Percentiles rank a stretch among this genome's conserved stretches.
Evolutionary conservation across 2,113 vertebrate genomes (phyloP).

Genomic region (Syngnathus scovelli): DNA sequence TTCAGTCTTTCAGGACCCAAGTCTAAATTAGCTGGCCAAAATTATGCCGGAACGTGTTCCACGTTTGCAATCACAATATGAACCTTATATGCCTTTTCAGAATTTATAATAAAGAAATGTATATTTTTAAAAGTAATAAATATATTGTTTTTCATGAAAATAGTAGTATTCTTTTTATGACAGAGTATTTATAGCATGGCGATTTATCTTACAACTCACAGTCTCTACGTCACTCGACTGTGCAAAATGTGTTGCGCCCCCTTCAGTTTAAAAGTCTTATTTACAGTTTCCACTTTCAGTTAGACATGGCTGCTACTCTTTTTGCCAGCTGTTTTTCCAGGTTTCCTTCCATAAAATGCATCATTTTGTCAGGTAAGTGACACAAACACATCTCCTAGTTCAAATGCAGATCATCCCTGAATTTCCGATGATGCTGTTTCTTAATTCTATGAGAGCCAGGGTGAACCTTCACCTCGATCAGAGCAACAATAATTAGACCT

Average conservation of each 20-base stretch:
- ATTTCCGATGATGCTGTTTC: neutral
- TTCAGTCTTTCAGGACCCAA: constrained; percentile 35
- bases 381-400: neutral
- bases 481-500: neutral
- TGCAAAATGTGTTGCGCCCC: neutral
- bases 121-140: neutral
- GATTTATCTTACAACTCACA: neutral
- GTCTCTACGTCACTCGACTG: neutral
- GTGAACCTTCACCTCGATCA: constrained; percentile 2
- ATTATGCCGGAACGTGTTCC: constrained; percentile 35
- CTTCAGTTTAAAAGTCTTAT: neutral
- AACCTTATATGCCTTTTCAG: neutral
- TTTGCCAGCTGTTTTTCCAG: neutral
- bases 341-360: neutral
- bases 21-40: neutral
- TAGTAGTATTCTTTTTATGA: neutral
- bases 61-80: accelerated
- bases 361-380: constrained; percentile 1
- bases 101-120: neutral
- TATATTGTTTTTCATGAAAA: neutral
- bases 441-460: neutral
- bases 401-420: neutral
- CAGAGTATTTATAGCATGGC: neutral
- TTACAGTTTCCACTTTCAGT: neutral
- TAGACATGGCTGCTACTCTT: constrained; percentile 1